Evolutionary conservation across 2,797 vertebrate species (phyloP).

Genomic region (Sphenopsis melanotis): DNA sequence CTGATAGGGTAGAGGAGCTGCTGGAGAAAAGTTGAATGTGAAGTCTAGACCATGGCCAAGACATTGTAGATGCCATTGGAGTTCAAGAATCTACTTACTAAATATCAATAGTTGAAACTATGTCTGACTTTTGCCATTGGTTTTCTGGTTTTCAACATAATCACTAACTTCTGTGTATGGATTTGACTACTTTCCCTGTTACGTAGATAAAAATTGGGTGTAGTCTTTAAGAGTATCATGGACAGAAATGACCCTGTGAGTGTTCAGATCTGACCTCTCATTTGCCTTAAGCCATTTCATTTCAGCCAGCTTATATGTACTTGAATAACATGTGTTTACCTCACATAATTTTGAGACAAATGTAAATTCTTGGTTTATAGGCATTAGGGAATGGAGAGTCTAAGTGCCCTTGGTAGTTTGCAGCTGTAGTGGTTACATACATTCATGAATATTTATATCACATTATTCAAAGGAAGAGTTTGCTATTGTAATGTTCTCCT

Average conservation of each 20-base stretch:
- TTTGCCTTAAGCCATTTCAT: background rate
- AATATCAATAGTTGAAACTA: background rate
- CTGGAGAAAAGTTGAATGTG: background rate
- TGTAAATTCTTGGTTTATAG: background rate
- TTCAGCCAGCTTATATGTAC: background rate
- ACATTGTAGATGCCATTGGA: background rate
- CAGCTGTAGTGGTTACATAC: background rate
- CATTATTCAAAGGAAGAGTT: background rate
- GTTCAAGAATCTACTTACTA: background rate
- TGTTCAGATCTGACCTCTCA: background rate
- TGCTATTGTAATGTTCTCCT: background rate
- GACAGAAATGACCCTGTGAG: background rate
- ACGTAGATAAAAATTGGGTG: accelerated
- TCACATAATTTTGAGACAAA: background rate
- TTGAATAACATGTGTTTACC: background rate
- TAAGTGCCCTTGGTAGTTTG: background rate
- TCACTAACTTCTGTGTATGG: background rate
- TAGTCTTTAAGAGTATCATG: background rate
- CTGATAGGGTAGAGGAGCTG: background rate
- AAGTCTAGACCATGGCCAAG: background rate
- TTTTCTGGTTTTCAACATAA: background rate
- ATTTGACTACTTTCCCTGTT: background rate
- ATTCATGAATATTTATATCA: background rate
- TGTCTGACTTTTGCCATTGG: background rate
- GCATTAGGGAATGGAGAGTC: background rate